Base-by-base conservation (phyloP, 2,888 invertebrate genomes). In the Ornithoptera priamus region DNA sequence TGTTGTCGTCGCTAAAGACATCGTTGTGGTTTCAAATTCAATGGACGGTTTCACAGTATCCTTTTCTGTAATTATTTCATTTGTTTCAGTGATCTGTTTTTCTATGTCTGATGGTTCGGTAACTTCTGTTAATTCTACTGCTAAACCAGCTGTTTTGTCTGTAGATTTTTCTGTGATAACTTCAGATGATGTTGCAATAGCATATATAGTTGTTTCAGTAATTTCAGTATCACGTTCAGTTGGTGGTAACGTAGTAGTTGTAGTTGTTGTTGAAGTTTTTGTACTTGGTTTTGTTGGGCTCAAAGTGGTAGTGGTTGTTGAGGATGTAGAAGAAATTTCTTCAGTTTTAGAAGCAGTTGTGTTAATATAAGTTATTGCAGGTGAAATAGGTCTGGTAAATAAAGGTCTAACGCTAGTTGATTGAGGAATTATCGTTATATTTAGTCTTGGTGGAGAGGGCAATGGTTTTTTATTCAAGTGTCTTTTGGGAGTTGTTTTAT, bases 401-500 rank as follows among this genome's bases (percentile, higher is more conserved):
- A 80, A 74, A 10, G 92, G 92, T 75, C 86, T 88, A 0, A 86
- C 83, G 71, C 90, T 89, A 15, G 90, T 87, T 22, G 87, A 84
- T 74, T 89, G 90, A 69, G 92, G 90, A 78, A 92, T 74, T 66
- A 90, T 87, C 1, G 90, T 90, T 62, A 92, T 92, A 63, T 92
- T 92, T 65, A 92, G 73, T 79, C 90, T 83, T 60, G 93, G 93
- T 56, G 91, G 91, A 15, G 84, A 85, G 1, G 90, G 89, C 63
- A 91, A 76, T 2, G 92, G 90, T 71, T 86, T 89, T 75, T 86
- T 92, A 1, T 87, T 90, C 4, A 86, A 76, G 1, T 89, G 85
- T 70, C 84, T 77, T 72, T 82, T 92, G 24, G 83, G 84, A 69
- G 86, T 83, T 1, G 81, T 81, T 72, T 85, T 85, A 70, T 86